phyloP scores from a whole-genome alignment of 2,113 vertebrate species.

The Glareola pratincola region DNA sequence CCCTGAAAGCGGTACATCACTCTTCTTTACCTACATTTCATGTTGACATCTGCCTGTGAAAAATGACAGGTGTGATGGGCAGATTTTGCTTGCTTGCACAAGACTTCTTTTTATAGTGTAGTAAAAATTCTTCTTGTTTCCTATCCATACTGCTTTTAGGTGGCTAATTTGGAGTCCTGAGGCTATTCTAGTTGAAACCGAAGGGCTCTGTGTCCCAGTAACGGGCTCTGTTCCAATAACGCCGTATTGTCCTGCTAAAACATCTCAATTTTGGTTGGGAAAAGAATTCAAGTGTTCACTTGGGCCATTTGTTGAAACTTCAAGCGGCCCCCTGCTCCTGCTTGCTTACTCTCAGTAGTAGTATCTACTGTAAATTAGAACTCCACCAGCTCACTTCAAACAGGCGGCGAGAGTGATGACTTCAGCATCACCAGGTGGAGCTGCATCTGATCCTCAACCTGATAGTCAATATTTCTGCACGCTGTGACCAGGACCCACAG shows the following conservation, averaged over 20 bases:
- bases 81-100: neutral
- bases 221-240: neutral
- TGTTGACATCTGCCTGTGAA: neutral
- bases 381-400: neutral
- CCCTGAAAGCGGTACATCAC: neutral
- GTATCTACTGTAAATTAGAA: neutral
- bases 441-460: neutral
- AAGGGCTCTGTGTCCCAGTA: neutral
- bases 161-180: neutral
- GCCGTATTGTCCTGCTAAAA: neutral
- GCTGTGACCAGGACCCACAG: neutral
- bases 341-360: neutral
- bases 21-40: neutral
- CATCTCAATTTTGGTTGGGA: neutral
- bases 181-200: neutral
- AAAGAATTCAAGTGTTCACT: neutral
- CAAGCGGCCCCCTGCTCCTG: neutral
- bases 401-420: neutral
- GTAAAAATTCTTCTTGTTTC: neutral
- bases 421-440: neutral
- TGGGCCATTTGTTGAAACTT: neutral
- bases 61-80: neutral
- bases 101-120: neutral
- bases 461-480: neutral
- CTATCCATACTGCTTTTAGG: neutral